These are phyloP conservation scores for Periophthalmodon schlosseri DNA, from an alignment of 2,113 vertebrate genomes.

Conservation along the genomic window DNA sequence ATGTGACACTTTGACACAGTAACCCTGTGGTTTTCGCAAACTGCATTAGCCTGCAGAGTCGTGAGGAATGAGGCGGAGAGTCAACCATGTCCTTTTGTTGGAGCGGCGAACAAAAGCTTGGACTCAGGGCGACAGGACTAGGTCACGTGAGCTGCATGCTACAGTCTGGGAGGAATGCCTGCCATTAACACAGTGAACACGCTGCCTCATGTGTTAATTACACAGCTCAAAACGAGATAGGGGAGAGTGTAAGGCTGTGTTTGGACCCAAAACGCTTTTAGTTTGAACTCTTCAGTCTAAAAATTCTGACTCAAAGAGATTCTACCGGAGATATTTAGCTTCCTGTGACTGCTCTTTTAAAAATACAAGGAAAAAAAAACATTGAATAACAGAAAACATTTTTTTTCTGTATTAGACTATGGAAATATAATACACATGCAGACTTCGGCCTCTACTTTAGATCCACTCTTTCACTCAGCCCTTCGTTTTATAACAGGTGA, in stretches of 20 bases:
- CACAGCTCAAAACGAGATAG: background rate
- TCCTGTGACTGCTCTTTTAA: too few relatives aligned
- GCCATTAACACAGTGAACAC: background rate
- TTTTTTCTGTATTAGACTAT: too few relatives aligned
- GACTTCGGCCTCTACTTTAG: too few relatives aligned
- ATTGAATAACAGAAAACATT: too few relatives aligned
- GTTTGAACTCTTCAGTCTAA: too few relatives aligned
- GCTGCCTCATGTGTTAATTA: background rate
- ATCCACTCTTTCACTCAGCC: too few relatives aligned
- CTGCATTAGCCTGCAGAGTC: slow-evolving; percentile 41
- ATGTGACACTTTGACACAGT: slow-evolving; percentile 49
- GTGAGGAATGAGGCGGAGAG: slow-evolving; percentile 25
- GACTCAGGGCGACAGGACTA: slow-evolving; percentile 28
- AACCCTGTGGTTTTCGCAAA: slow-evolving; percentile 65
- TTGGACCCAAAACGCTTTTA: background rate
- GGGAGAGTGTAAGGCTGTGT: background rate
- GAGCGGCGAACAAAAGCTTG: slow-evolving; percentile 39
- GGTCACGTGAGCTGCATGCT: slow-evolving; percentile 31
- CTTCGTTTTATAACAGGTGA: too few relatives aligned
- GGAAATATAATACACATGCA: too few relatives aligned
- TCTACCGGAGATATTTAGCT: too few relatives aligned
- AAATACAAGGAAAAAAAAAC: too few relatives aligned
- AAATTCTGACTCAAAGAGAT: too few relatives aligned
- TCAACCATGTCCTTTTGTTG: slow-evolving; percentile 64
- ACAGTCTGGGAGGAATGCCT: slow-evolving; percentile 2